A percentile compares a stretch with the other conserved stretches of the same genome.
phyloP scores from a whole-genome alignment of 2,797 vertebrate genomes.

The Arnoldichthys spilopterus region DNA sequence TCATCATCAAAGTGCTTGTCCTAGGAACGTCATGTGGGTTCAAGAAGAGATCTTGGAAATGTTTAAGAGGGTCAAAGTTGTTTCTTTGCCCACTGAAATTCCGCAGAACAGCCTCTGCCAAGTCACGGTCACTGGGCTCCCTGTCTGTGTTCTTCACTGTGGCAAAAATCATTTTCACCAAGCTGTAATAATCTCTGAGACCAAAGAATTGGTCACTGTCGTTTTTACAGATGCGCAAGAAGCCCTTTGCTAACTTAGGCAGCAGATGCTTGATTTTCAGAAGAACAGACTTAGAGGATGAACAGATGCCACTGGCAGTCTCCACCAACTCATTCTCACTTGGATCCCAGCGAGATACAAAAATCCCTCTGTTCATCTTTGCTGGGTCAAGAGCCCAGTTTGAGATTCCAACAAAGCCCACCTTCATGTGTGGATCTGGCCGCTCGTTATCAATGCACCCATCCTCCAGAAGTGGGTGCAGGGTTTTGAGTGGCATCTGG shows the following conservation, averaged over 20 bases:
- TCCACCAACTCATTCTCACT: constrained; percentile 76
- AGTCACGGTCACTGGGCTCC: constrained; percentile 65
- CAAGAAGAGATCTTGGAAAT: constrained; percentile 69
- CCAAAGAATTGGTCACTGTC: constrained; percentile 81
- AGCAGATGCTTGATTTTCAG: constrained; percentile 77
- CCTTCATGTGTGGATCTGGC: constrained; percentile 79
- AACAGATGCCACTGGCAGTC: constrained; percentile 82
- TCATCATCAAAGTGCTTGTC: constrained; percentile 77
- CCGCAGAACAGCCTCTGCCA: constrained; percentile 76
- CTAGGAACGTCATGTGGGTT: constrained; percentile 62
- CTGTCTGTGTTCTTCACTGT: constrained; percentile 62
- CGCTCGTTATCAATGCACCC: constrained; percentile 81
- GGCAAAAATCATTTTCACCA: constrained; percentile 80
- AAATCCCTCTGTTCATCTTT: constrained; percentile 85
- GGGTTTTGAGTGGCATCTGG: constrained; percentile 83
- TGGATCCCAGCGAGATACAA: constrained; percentile 80
- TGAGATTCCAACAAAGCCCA: constrained; percentile 84
- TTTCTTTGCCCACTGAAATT: constrained; percentile 82
- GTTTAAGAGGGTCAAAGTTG: constrained; percentile 67
- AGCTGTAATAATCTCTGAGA: constrained; percentile 82
- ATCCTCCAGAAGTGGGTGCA: constrained; percentile 83
- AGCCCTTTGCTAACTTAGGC: constrained; percentile 74
- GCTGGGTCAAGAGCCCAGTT: constrained; percentile 86
- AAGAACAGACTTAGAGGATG: constrained; percentile 61
- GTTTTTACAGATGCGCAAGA: constrained; percentile 71